Base-by-base conservation (phyloP, 1,140 invertebrate genomes). In the Lordiphosa stackelbergi region DNA sequence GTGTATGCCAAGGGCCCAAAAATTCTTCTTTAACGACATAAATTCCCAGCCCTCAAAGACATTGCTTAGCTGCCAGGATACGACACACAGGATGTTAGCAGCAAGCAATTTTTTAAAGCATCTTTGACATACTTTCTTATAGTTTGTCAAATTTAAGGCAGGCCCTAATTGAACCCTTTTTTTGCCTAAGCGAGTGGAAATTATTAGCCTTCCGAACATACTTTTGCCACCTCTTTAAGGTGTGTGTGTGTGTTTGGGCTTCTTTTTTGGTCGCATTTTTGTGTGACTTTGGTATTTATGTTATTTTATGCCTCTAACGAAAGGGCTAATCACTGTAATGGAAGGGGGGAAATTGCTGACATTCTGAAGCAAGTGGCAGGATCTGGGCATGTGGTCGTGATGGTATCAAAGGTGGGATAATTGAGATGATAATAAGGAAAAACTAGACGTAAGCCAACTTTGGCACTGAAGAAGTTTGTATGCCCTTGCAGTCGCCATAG, bases 31-130 rank as follows among this genome's bases (percentile, higher is more conserved):
- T 28, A 22, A 40, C 37, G 40, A 38, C 22, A 41, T 13, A 36
- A 38, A 36, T 35, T 24, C 9, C 24, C 28, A 52, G 22, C 41
- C 13, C 10, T 54, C 59, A 70, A 70, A 68, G 64, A 63, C 58
- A 70, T 68, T 47, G 53, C 68, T 58, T 62, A 41, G 54, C 59
- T 54, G 53, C 59, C 63, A 57, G 34, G 19, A 16, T 7, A 19
- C 19, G 43, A 43, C 13, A 46, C 6, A 2, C 16, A 3, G 8
- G 34, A 48, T 28, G 24, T 28, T 28, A 7, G 24, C 24, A 28
- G 24, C 24, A 36, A 5, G 34, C 16, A 36, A 45, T 28, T 31
- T 40, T 31, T 45, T 11, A 45, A 48, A 48, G 46, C 46, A 48
- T 48, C 46, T 48, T 36, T 34, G 16, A 48, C 16, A 48, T 48